A percentile compares a stretch with the other conserved stretches of the same genome.
These are phyloP conservation scores for Triplophysa dalaica DNA, from an alignment of 2,113 vertebrate species.

Conservation along the genomic window DNA sequence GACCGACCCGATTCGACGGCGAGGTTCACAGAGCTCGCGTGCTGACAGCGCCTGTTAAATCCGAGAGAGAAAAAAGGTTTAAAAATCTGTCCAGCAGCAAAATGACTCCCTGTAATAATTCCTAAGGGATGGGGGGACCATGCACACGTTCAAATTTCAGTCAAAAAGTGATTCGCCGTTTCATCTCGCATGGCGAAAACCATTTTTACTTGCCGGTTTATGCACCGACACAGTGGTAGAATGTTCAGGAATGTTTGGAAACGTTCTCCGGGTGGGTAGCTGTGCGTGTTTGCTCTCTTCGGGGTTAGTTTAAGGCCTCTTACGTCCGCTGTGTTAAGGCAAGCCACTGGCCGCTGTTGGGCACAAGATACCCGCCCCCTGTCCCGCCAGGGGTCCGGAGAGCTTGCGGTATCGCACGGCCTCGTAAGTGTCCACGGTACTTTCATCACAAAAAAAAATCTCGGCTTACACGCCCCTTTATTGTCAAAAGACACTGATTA, in stretches of 20 bases:
- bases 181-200: not conserved
- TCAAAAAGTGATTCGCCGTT: conserved; percentile 12
- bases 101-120: conserved; percentile 52
- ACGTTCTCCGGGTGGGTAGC: not conserved
- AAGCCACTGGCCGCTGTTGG: conserved; percentile 56
- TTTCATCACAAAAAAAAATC: not conserved
- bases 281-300: conserved; percentile 30
- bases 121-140: conserved; percentile 8
- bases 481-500: conserved; percentile 13
- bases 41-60: conserved; percentile 37
- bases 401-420: conserved; percentile 7
- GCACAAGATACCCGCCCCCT: not conserved
- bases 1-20: conserved; percentile 16
- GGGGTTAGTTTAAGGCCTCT: conserved; percentile 65
- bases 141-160: conserved; percentile 5
- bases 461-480: not conserved
- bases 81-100: conserved; percentile 64
- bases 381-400: conserved; percentile 1
- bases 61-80: conserved; percentile 40
- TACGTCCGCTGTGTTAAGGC: conserved; percentile 61
- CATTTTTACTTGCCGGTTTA: not conserved
- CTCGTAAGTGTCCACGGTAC: not conserved
- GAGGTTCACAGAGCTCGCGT: conserved; percentile 20
- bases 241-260: conserved; percentile 67
- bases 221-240: conserved; percentile 5